Conservation (phyloP, 1,140 invertebrate species). For the Lutraria rhynchaena region DNA sequence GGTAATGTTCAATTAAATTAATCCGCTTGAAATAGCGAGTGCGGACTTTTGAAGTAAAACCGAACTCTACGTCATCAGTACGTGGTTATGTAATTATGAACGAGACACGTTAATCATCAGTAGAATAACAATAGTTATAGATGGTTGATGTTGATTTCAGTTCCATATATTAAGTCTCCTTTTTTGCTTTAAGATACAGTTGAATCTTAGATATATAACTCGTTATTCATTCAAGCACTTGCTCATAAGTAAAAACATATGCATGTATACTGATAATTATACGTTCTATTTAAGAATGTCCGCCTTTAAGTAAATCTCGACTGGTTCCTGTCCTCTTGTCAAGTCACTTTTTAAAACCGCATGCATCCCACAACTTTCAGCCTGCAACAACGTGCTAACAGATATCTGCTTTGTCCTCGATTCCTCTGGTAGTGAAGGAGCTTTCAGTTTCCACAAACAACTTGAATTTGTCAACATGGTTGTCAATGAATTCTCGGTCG, state of each 20-base stretch:
- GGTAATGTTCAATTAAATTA: no score
- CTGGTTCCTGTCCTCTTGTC: not conserved
- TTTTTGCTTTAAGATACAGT: no score
- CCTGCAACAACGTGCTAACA: not conserved
- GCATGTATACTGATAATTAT: not conserved
- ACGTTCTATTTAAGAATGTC: not conserved
- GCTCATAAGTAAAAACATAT: not conserved
- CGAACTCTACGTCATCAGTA: not conserved
- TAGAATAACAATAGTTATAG: not conserved
- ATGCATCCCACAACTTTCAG: not conserved
- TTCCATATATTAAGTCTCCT: no score
- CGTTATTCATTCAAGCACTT: not conserved
- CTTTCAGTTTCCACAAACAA: not conserved
- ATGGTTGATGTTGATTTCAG: no score
- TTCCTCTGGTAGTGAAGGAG: not conserved
- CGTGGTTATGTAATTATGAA: not conserved
- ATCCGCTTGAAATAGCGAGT: no score
- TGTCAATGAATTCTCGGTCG: not conserved
- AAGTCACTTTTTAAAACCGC: not conserved
- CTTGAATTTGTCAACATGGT: slow-evolving; percentile 4
- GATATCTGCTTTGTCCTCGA: slow-evolving; percentile 3
- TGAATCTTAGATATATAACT: no score
- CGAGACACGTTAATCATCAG: not conserved
- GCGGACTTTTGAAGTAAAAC: not conserved
- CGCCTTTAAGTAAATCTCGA: not conserved